Percentiles rank a stretch among this genome's conserved stretches.
Conservation (phyloP, 2,888 invertebrate species). For the Chelonus formosanus region DNA sequence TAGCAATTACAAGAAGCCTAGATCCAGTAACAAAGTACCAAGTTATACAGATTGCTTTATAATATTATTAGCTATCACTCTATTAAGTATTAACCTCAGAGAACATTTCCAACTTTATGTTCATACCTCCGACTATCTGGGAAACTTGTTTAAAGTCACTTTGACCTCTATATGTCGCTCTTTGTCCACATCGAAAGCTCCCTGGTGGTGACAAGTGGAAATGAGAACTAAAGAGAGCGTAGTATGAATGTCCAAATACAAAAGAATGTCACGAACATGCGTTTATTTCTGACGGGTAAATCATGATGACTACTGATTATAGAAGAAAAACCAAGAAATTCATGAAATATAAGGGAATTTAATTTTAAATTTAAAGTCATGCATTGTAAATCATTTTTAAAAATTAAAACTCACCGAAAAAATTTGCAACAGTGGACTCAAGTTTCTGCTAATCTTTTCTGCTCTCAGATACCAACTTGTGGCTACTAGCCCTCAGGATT, state of each 20-base stretch:
- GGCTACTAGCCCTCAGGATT: constrained; percentile 53
- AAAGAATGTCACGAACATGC: constrained; percentile 13
- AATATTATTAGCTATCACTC: constrained; percentile 64
- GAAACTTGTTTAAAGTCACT: constrained; percentile 11
- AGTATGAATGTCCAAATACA: constrained; percentile 23
- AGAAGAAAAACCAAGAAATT: constrained; percentile 2
- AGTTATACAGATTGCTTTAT: constrained; percentile 65
- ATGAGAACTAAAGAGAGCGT: constrained; percentile 45
- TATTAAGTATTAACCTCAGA: constrained; percentile 62
- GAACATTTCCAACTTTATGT: constrained; percentile 40
- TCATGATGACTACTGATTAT: neutral
- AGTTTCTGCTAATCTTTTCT: constrained; percentile 40
- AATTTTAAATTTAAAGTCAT: neutral
- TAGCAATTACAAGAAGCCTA: constrained; percentile 56
- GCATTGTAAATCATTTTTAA: neutral
- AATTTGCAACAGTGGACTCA: constrained; percentile 30
- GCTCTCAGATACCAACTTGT: constrained; percentile 41
- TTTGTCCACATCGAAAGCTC: constrained; percentile 16
- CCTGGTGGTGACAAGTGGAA: constrained; percentile 57
- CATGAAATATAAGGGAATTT: neutral
- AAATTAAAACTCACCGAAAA: constrained; percentile 38
- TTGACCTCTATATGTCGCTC: constrained; percentile 23
- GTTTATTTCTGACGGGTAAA: constrained; percentile 5
- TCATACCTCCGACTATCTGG: constrained; percentile 16
- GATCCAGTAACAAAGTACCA: constrained; percentile 52